Percentiles rank a stretch among this genome's conserved stretches.
These are phyloP conservation scores for Listrodromus nycthemerus DNA, from an alignment of 2,888 invertebrate genomes.

Conservation along the genomic window DNA sequence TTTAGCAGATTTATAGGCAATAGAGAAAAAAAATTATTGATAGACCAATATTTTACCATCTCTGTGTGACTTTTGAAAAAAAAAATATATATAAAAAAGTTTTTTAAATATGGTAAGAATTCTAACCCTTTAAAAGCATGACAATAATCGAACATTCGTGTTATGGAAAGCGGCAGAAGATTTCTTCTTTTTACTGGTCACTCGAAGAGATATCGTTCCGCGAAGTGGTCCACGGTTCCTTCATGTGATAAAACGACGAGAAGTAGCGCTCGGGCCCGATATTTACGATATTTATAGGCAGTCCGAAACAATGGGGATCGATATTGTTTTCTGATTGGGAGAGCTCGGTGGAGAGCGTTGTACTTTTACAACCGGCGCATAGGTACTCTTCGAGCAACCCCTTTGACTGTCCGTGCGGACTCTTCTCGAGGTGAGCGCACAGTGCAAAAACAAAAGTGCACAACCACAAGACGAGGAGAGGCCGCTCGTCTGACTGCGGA, in stretches of 20 bases:
- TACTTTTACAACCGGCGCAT: slow-evolving; percentile 44
- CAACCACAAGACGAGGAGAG: slow-evolving; percentile 17
- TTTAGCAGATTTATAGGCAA: not conserved
- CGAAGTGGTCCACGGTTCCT: slow-evolving; percentile 13
- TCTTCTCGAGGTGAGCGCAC: slow-evolving; percentile 21
- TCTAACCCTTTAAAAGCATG: not conserved
- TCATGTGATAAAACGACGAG: slow-evolving; percentile 36
- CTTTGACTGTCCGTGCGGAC: slow-evolving; percentile 39
- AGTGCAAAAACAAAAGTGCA: slow-evolving; percentile 25
- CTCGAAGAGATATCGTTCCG: slow-evolving; percentile 38
- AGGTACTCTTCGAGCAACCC: slow-evolving; percentile 44
- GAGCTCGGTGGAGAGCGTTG: slow-evolving; percentile 67
- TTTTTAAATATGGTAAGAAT: no score
- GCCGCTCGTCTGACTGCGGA: slow-evolving; percentile 46
- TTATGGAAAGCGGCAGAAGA: slow-evolving; percentile 12
- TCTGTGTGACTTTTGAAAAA: not conserved
- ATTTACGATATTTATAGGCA: slow-evolving; percentile 83
- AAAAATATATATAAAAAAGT: no score
- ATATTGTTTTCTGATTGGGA: slow-evolving; percentile 84
- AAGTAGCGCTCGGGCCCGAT: slow-evolving; percentile 69
- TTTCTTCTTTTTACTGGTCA: slow-evolving; percentile 30
- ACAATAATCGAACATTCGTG: slow-evolving; percentile 29
- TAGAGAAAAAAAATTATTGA: not conserved
- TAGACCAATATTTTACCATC: not conserved
- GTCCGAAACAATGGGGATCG: slow-evolving; percentile 83